A percentile compares a stretch with the other conserved stretches of the same genome.
Conservation (phyloP, 2,113 vertebrate genomes). For the Brachyistius frenatus region DNA sequence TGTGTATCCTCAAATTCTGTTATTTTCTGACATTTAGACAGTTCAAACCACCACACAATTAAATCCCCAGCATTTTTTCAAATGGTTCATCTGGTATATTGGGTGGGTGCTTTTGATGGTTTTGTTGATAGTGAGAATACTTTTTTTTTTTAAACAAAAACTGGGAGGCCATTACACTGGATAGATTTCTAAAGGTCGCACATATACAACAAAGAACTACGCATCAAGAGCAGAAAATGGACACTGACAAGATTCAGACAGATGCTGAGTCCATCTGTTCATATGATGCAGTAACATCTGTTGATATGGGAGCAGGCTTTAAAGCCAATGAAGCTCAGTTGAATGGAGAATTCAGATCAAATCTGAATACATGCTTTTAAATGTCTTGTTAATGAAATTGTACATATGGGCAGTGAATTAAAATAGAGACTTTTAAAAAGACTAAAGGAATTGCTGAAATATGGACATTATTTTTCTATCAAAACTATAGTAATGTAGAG, state of each 20-base stretch:
- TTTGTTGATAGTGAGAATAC: constrained; percentile 1
- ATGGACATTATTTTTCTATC: neutral
- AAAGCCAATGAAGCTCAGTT: constrained; percentile 21
- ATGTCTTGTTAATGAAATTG: constrained; percentile 16
- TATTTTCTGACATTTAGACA: constrained; percentile 4
- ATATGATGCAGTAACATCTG: constrained; percentile 48
- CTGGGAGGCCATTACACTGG: neutral
- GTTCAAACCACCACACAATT: neutral
- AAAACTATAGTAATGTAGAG: neutral
- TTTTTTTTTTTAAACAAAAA: neutral
- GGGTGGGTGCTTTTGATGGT: constrained; percentile 11
- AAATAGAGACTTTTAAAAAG: neutral
- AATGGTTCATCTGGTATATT: neutral
- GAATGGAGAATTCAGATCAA: constrained; percentile 17
- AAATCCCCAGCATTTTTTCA: neutral
- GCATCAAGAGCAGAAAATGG: constrained; percentile 46
- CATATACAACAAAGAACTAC: constrained; percentile 30
- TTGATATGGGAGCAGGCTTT: constrained; percentile 21
- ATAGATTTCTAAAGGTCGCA: constrained; percentile 24
- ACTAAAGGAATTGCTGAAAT: neutral
- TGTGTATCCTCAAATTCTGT: neutral
- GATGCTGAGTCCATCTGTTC: constrained; percentile 62
- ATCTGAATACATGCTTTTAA: constrained; percentile 26
- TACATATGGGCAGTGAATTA: neutral
- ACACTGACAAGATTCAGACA: constrained; percentile 43